phyloP scores from a whole-genome alignment of 2,797 vertebrate genomes.

The Bufotes viridis region DNA sequence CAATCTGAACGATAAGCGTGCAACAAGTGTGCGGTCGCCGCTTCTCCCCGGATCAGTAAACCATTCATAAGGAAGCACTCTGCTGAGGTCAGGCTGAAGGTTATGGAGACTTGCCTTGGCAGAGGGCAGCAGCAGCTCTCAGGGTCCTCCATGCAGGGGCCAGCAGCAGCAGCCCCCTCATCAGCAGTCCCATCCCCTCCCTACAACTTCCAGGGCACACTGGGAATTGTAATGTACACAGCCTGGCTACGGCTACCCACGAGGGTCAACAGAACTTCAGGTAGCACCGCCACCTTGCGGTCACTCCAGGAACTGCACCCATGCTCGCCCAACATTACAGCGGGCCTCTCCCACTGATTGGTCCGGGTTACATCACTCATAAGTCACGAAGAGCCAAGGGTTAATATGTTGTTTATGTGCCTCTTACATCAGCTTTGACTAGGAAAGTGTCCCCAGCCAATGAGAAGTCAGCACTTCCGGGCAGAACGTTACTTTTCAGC shows the following conservation, averaged over 20 bases:
- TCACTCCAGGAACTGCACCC: background rate
- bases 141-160: slow-evolving; percentile 23
- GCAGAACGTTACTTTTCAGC: background rate
- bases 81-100: slow-evolving; percentile 1
- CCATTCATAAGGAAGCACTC: no score
- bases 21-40: no score
- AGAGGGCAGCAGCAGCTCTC: background rate
- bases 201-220: background rate
- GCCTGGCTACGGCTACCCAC: background rate
- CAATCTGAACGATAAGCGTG: no score
- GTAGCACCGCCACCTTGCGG: background rate
- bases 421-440: slow-evolving; percentile 33
- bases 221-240: slow-evolving; percentile 9
- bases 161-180: slow-evolving; percentile 16
- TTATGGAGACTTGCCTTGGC: slow-evolving; percentile 29
- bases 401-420: background rate
- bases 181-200: background rate
- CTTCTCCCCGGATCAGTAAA: no score
- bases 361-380: background rate
- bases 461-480: background rate
- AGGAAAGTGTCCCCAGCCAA: background rate
- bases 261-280: background rate
- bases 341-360: background rate
- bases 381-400: background rate
- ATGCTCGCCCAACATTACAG: no score